These are phyloP conservation scores for Centruroides vittatus DNA, from an alignment of 1,140 invertebrate genomes.

Conservation along the genomic window DNA sequence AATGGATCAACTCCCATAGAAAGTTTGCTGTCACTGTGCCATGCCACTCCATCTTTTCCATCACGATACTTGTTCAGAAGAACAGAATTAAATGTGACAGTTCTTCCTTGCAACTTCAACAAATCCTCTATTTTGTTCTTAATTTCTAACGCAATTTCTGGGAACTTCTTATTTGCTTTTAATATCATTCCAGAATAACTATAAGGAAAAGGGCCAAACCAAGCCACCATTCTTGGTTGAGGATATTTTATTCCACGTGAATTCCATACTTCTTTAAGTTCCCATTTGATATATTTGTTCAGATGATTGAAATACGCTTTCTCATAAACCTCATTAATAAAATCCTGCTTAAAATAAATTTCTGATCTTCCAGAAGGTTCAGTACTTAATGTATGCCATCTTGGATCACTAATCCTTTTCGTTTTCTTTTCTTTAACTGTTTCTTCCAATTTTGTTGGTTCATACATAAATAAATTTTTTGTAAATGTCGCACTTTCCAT, in stretches of 20 bases:
- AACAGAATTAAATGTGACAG: slow-evolving; percentile 35
- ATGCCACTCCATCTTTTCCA: slow-evolving; percentile 34
- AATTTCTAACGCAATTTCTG: background rate
- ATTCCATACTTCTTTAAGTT: slow-evolving; percentile 10
- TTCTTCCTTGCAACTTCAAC: slow-evolving; percentile 19
- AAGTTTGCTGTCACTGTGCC: slow-evolving; percentile 35
- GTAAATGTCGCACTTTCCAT: no score
- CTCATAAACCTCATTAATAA: background rate
- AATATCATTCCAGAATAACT: slow-evolving; percentile 32
- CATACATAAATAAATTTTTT: background rate
- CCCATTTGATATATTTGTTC: background rate
- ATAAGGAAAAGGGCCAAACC: slow-evolving; percentile 37
- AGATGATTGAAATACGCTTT: background rate
- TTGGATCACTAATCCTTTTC: background rate
- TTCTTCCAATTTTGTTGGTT: background rate
- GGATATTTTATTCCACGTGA: slow-evolving; percentile 27
- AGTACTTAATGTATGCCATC: no score
- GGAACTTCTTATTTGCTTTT: slow-evolving; percentile 23
- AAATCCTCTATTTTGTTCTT: slow-evolving; percentile 20
- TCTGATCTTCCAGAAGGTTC: no score
- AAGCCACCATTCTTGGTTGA: slow-evolving; percentile 34
- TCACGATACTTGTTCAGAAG: slow-evolving; percentile 35
- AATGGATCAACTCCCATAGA: slow-evolving; percentile 31
- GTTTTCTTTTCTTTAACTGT: background rate
- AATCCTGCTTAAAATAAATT: slow-evolving; percentile 2